Evolutionary conservation across 1,140 invertebrate species (phyloP), one percentile per base, ranked within the genome.

Genomic region (Calliopsis andreniformis): DNA sequence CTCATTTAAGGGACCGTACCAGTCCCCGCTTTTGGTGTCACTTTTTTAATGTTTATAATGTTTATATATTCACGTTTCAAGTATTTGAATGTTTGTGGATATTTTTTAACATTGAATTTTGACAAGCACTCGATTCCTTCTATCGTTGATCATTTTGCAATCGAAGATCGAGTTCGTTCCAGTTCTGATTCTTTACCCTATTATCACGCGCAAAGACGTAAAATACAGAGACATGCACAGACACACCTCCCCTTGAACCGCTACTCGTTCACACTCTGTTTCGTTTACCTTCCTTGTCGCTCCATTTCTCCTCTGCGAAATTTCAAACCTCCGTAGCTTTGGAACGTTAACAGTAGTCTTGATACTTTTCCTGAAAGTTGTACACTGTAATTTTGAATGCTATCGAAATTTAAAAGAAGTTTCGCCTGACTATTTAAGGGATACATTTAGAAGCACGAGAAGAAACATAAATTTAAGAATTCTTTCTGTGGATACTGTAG

Each of bases 161-260:
- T 16, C 2, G 2, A 20, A 45, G 2, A 20, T 49, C 45, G 16
- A 39, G 45, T 39, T 32, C 1, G n/a, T 45, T 18, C 3, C 28
- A 62, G 18, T 16, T 39, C 35, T 20, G n/a, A 47, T 39, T 56
- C 20, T 59, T 61, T 25, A 20, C 39, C 12, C 23, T 30, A 8
- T 53, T 32, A 20, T 56, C n/a, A 56, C 18, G 16, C 62, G 71
- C 30, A 25, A 16, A 67, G 23, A 75, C 71, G 30, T 67, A 75
- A 39, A 56, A 76, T 85, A 78, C 69, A 84, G 81, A 82, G 79
- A 83, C 71, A 78, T 71, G 78, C 81, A 76, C 70, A 63, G 81
- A 83, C 76, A 79, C 56, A 76, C 55, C 72, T 45, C 28, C 77
- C 56, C 73, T 49, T n/a, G 28, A 70, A 69, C 73, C 73, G 73